Evolutionary conservation across 1,140 invertebrate genomes (phyloP), one percentile per base, ranked within the genome.

Genomic region (Temnothorax longispinosus): DNA sequence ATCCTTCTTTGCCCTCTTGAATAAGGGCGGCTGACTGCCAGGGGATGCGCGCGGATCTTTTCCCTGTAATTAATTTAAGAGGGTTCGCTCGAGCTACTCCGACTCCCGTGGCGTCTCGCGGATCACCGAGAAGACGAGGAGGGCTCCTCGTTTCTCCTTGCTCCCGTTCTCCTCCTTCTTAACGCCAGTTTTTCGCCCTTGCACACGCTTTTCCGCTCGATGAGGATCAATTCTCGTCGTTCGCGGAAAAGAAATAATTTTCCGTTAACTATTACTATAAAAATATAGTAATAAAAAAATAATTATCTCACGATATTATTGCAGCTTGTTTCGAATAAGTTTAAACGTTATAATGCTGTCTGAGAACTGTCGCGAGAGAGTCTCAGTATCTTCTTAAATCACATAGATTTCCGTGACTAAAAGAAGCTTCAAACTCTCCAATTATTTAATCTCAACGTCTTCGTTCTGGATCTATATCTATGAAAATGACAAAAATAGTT

Each of bases 11-110:
- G 76, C 72, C 58, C 85, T 90, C 86, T 90, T 62, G 65, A 54
- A 58, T 69, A 72, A 88, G 89, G 82, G 67, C 54, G 56, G 27
- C 76, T 91, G 75, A 41, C 44, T 65, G 67, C 41, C 87, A 67
- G n/a, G 67, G 92, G 91, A 93, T 93, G 89, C 81, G 87, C 88
- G 86, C 91, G 93, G 90, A 93, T 94, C 93, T 93, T 93, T 94
- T 94, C 93, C 92, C 92, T 93, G 93, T 93, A 94, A 94, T 94
- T 93, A 94, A 94, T 94, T 94, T 94, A 93, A 94, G 93, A 93
- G 93, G 93, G 93, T 92, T 93, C 90, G 86, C 78, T 90, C 88
- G 89, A 92, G 91, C 89, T 90, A 89, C 91, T 92, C 85, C 77
- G 82, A 60, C 65, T 58, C 84, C 76, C 82, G 50, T 88, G 81